Percentiles rank a stretch among this genome's conserved stretches.
Evolutionary conservation across 2,888 invertebrate species (phyloP).

Genomic region (Polia nebulosa): DNA sequence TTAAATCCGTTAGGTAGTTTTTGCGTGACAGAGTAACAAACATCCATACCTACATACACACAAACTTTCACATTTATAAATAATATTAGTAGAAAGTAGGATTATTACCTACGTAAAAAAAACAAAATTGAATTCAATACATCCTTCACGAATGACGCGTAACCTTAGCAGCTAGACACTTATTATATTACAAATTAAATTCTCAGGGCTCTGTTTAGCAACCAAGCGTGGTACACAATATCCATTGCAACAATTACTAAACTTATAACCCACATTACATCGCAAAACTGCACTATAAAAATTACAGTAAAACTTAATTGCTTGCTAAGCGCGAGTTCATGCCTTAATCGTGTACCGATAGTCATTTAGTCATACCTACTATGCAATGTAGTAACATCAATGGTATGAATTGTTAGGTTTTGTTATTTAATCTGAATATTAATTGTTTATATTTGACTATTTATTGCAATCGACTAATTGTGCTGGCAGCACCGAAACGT

Average conservation of each 20-base stretch:
- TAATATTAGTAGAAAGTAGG: too few relatives aligned
- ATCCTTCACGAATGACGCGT: not conserved
- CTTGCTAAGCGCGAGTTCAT: not conserved
- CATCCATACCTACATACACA: too few relatives aligned
- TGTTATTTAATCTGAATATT: too few relatives aligned
- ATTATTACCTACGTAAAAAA: too few relatives aligned
- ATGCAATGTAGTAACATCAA: not conserved
- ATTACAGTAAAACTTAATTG: slow-evolving; percentile 22
- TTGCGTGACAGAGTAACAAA: too few relatives aligned
- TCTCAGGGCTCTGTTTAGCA: too few relatives aligned
- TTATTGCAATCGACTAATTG: too few relatives aligned
- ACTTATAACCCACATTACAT: not conserved
- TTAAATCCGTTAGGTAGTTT: too few relatives aligned
- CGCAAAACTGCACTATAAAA: slow-evolving; percentile 1
- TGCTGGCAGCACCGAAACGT: too few relatives aligned
- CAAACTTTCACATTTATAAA: too few relatives aligned
- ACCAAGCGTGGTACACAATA: not conserved
- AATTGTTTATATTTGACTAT: too few relatives aligned
- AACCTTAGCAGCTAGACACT: not conserved
- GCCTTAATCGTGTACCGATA: not conserved
- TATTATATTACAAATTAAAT: not conserved
- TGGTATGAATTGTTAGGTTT: not conserved
- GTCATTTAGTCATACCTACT: not conserved
- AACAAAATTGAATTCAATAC: too few relatives aligned
- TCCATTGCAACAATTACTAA: slow-evolving; percentile 6